phyloP scores from a whole-genome alignment of 2,797 vertebrate genomes.

The Pangasius mekongensis region DNA sequence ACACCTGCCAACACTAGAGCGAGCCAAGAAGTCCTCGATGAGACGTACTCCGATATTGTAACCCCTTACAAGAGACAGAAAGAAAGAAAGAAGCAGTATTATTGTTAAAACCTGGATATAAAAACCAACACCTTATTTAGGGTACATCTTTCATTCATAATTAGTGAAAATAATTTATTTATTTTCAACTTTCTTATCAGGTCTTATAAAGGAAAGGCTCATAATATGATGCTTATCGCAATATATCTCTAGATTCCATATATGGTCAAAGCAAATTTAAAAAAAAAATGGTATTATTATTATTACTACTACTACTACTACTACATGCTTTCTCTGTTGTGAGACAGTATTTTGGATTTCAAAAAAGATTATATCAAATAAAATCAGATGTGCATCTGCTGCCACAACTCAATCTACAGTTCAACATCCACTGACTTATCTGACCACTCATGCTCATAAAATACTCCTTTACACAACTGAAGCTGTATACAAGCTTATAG shows the following conservation, averaged over 20 bases:
- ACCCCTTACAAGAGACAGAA: slow-evolving; percentile 78
- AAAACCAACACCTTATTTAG: background rate
- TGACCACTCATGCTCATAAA: too few species aligned
- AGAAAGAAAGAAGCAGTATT: background rate
- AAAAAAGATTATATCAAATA: too few species aligned
- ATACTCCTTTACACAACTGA: background rate
- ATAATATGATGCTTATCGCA: background rate
- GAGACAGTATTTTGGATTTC: too few species aligned
- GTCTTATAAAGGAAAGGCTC: background rate
- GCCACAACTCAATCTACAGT: too few species aligned
- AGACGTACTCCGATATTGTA: slow-evolving; percentile 98
- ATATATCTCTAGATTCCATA: background rate
- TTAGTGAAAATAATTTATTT: background rate
- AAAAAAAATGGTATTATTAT: background rate
- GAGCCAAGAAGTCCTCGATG: slow-evolving; percentile 97
- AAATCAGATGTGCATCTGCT: too few species aligned
- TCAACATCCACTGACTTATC: too few species aligned
- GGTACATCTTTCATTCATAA: background rate
- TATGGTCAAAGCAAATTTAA: background rate
- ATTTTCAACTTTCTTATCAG: background rate
- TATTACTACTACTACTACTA: too few species aligned
- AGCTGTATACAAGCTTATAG: background rate
- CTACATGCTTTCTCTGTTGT: too few species aligned
- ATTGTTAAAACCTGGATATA: background rate
- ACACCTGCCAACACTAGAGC: slow-evolving; percentile 95